These are phyloP conservation scores for Agonopterix heracliana DNA, from an alignment of 2,888 invertebrate genomes.

Conservation along the genomic window DNA sequence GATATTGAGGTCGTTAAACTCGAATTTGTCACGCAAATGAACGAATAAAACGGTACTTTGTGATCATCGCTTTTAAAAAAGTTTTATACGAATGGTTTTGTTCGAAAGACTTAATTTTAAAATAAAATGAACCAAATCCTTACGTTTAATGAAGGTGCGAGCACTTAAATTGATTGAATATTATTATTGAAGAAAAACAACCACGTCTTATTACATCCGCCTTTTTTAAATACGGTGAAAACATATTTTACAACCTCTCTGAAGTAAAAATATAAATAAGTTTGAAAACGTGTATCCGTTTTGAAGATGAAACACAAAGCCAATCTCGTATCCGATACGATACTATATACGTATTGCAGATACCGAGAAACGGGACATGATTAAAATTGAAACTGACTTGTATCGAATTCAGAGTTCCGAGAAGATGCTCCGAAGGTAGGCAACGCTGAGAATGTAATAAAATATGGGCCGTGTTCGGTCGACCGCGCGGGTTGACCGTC, in stretches of 20 bases:
- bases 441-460: slow-evolving; percentile 6
- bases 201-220: no score
- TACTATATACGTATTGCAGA: not conserved
- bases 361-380: slow-evolving; percentile 1
- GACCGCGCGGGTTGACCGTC: not conserved
- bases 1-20: not conserved
- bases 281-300: no score
- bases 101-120: no score
- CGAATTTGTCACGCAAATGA: slow-evolving; percentile 2
- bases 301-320: no score
- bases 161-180: no score
- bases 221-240: no score
- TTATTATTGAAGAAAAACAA: no score
- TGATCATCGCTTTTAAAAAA: not conserved
- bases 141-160: no score
- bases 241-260: no score
- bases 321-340: not conserved
- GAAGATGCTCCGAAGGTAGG: slow-evolving; percentile 10
- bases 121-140: no score
- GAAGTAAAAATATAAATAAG: no score
- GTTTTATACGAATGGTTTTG: no score
- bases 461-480: slow-evolving; percentile 14
- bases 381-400: slow-evolving; percentile 4
- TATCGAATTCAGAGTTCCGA: slow-evolving; percentile 14
- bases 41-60: slow-evolving; percentile 1